These are phyloP conservation scores for Aphyosemion australe DNA, from an alignment of 2,113 vertebrate genomes.

Conservation along the genomic window DNA sequence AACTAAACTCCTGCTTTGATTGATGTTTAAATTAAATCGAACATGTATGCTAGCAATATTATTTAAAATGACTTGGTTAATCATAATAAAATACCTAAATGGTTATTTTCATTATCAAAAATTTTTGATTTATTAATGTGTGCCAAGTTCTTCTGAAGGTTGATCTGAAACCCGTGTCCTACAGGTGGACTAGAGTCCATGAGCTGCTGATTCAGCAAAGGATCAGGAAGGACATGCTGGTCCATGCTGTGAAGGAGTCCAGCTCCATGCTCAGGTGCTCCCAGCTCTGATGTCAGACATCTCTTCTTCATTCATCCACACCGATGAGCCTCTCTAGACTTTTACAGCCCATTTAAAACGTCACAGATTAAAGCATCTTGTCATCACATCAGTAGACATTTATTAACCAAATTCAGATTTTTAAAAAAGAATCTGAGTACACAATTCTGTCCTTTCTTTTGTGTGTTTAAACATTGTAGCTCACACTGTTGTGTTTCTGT, in stretches of 20 bases:
- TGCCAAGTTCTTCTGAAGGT: background rate
- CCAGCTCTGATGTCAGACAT: background rate
- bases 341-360: too few species aligned
- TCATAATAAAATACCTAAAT: too few species aligned
- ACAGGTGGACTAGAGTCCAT: conserved; percentile 88
- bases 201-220: conserved; percentile 84
- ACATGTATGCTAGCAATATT: background rate
- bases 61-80: too few species aligned
- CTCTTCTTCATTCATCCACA: background rate
- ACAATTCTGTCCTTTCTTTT: too few species aligned
- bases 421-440: too few species aligned
- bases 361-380: too few species aligned
- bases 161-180: conserved; percentile 12
- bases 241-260: conserved; percentile 83
- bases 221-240: conserved; percentile 81
- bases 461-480: background rate
- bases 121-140: background rate
- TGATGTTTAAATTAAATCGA: background rate
- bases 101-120: too few species aligned
- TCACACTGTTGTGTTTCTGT: conserved; percentile 1
- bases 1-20: conserved; percentile 18
- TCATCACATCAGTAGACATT: too few species aligned
- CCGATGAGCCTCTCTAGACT: too few species aligned
- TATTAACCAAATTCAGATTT: too few species aligned
- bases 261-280: conserved; percentile 82